Base-by-base conservation (phyloP, 2,113 vertebrate species). In the Mormoops blainvillei region DNA sequence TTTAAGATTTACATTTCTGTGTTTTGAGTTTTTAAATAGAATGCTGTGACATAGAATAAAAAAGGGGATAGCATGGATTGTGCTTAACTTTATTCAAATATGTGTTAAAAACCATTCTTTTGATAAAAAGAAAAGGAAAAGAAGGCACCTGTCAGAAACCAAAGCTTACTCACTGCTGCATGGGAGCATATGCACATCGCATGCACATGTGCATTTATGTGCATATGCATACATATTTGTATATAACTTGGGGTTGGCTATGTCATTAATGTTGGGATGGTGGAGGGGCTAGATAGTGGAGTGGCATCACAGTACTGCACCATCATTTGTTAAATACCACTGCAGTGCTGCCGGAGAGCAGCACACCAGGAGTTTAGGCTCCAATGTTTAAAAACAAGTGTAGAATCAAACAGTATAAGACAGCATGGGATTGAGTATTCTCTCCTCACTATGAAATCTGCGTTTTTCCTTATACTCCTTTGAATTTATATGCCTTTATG, bases 121-220 rank as follows among this genome's bases (percentile, higher is more conserved):
- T 82, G 16, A 12, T 63, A 68, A 26, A 6, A n/a, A 81, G 18
- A 63, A 74, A n/a, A 67, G 22, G 50, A 54, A 76, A 82, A 80
- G 38, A 68, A 67, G 65, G 2, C n/a, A 93, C 13, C 33, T 19
- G 48, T 33, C 9, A 43, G 71, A 92, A 92, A 91, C 6, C 5
- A 65, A 63, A 65, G 7, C 0, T 78, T 38, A 0, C 38, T n/a
- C 3, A 1, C 33, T 50, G 15, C 1, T 20, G 4, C 15, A 3
- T 5, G 48, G 1, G 3, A 24, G 2, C 12, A 4, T 31, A 31
- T n/a, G 26, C 14, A 3, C 0, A 0, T 20, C 13, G 2, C 50
- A 10, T 52, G 28, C n/a, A 12, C 22, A 33, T 19, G 26, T 5
- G 28, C 3, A 13, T 5, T 14, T 14, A 22, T 84, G 31, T 5